Percentiles rank a stretch among this genome's conserved stretches.
These are phyloP conservation scores for Globodera ellingtonae DNA, from an alignment of 1,140 invertebrate species.

Conservation along the genomic window DNA sequence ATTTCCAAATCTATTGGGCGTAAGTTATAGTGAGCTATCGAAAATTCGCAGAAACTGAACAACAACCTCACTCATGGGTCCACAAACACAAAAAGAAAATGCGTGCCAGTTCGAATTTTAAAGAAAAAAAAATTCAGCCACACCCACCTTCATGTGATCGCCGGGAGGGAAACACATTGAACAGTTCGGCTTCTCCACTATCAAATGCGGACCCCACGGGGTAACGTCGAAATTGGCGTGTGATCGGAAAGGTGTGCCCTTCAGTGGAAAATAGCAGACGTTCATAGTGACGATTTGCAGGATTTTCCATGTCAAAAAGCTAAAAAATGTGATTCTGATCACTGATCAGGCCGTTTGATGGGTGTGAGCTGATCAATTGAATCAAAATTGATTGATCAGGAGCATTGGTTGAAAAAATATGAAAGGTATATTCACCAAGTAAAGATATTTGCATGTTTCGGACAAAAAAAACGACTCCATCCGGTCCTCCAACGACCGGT, in stretches of 20 bases:
- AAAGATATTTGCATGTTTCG: constrained; percentile 97
- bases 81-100: neutral
- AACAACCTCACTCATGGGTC: too few species aligned
- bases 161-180: neutral
- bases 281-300: constrained; percentile 71
- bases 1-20: too few species aligned
- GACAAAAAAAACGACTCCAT: constrained; percentile 99
- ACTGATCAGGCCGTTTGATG: too few species aligned
- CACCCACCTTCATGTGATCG: neutral
- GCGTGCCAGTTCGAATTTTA: neutral
- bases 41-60: too few species aligned
- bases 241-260: constrained; percentile 74
- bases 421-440: constrained; percentile 71
- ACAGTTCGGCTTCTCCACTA: neutral
- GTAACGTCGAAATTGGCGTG: constrained; percentile 63
- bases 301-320: constrained; percentile 75
- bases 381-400: too few species aligned
- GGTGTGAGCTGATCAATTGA: too few species aligned
- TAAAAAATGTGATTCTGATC: constrained; percentile 61
- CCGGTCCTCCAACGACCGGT: constrained; percentile 90
- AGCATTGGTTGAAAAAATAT: neutral
- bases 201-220: constrained; percentile 8
- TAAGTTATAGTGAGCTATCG: too few species aligned
- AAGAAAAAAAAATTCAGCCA: neutral
- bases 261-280: constrained; percentile 75